A percentile compares a stretch with the other conserved stretches of the same genome.
Conservation (phyloP, 2,797 vertebrate species). For the Neopelma chrysocephalum region DNA sequence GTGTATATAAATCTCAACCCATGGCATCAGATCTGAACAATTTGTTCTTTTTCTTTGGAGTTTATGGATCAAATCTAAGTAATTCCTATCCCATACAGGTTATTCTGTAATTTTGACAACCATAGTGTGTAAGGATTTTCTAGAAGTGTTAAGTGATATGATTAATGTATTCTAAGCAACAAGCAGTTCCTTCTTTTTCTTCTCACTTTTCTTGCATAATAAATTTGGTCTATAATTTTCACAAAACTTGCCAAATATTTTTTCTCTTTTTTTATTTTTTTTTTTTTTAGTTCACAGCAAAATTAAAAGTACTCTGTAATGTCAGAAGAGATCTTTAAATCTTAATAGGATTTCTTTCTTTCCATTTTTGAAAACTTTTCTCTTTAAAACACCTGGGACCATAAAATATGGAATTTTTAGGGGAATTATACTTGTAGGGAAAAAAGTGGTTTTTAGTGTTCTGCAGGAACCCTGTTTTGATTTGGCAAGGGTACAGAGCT, state of each 20-base stretch:
- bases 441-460: background rate
- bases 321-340: background rate
- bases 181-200: background rate
- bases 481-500: background rate
- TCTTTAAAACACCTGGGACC: background rate
- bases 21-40: background rate
- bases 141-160: background rate
- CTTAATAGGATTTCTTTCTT: background rate
- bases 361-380: background rate
- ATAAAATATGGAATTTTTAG: background rate
- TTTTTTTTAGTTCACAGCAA: background rate
- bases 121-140: background rate
- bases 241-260: background rate
- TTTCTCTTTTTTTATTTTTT: background rate
- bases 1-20: background rate
- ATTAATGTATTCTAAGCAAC: background rate
- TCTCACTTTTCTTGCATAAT: background rate
- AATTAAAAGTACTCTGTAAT: background rate
- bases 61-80: background rate
- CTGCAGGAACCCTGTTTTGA: background rate
- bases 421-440: background rate
- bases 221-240: background rate
- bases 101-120: background rate
- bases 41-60: background rate
- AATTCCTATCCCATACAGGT: background rate